Conservation (phyloP, 1,140 invertebrate species). For the Temnothorax nylanderi region DNA sequence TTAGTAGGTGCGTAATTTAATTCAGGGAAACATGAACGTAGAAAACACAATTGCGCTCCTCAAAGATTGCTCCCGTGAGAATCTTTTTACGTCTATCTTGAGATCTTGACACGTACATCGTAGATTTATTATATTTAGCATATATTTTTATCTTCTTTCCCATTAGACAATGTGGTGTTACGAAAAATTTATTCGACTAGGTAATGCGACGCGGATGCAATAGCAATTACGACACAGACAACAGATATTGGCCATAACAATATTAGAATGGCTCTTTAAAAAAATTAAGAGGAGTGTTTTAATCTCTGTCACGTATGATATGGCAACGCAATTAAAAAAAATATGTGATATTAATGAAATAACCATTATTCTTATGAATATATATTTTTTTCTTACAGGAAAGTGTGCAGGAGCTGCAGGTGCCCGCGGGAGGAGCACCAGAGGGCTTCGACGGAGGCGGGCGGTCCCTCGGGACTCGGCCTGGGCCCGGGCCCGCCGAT, state of each 20-base stretch:
- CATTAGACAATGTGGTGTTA: not conserved
- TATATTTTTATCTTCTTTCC: not conserved
- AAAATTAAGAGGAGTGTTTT: not conserved
- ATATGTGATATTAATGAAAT: slow-evolving; percentile 2
- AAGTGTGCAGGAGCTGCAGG: slow-evolving; percentile 90
- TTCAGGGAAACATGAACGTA: slow-evolving; percentile 14
- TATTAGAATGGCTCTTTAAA: not conserved
- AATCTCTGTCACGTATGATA: not conserved
- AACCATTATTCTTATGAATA: not conserved
- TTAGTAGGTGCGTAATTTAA: slow-evolving; percentile 20
- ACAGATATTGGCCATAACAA: not conserved
- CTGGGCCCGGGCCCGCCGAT: slow-evolving; percentile 81
- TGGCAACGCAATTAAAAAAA: not conserved
- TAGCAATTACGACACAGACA: not conserved
- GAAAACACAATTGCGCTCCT: slow-evolving; percentile 6
- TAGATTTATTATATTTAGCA: not conserved
- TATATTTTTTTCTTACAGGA: slow-evolving; percentile 84
- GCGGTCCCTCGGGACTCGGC: slow-evolving; percentile 76
- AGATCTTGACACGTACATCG: not conserved
- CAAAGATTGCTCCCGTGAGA: not conserved
- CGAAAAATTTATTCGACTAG: not conserved
- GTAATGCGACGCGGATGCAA: not conserved
- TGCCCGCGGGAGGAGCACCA: slow-evolving; percentile 89
- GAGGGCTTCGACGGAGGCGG: slow-evolving; percentile 77
- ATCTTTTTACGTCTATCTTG: not conserved